Conservation (phyloP, 2,797 vertebrate species). For the Okamejei kenojei region DNA sequence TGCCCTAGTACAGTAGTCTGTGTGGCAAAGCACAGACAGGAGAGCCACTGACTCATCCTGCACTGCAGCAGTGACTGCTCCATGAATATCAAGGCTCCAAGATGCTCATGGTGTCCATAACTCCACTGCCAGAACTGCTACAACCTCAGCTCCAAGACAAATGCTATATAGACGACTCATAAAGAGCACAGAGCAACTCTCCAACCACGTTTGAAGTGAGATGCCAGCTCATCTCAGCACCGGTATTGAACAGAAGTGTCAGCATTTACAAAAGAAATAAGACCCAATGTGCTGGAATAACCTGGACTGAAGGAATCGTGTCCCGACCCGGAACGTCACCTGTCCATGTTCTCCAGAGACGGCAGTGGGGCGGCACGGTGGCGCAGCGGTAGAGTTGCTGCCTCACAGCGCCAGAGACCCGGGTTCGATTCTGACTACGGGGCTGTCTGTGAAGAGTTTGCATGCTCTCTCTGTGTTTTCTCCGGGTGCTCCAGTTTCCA, state of each 20-base stretch:
- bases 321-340: too few relatives aligned
- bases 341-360: too few relatives aligned
- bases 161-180: not conserved
- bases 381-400: too few relatives aligned
- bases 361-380: too few relatives aligned
- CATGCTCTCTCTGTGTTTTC: too few relatives aligned
- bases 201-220: not conserved
- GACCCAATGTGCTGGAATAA: too few relatives aligned
- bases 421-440: too few relatives aligned
- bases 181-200: not conserved
- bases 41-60: not conserved
- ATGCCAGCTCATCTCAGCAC: not conserved
- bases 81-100: not conserved
- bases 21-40: not conserved
- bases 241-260: not conserved
- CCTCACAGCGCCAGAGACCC: too few relatives aligned
- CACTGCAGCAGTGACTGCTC: not conserved
- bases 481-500: too few relatives aligned
- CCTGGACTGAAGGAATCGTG: too few relatives aligned
- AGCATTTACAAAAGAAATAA: not conserved
- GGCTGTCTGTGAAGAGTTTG: too few relatives aligned
- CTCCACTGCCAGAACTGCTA: not conserved
- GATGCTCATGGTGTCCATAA: not conserved
- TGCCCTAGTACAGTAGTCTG: too few relatives aligned
- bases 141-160: not conserved